phyloP scores from a whole-genome alignment of 2,888 invertebrate genomes.

The Heliconius cydno region DNA sequence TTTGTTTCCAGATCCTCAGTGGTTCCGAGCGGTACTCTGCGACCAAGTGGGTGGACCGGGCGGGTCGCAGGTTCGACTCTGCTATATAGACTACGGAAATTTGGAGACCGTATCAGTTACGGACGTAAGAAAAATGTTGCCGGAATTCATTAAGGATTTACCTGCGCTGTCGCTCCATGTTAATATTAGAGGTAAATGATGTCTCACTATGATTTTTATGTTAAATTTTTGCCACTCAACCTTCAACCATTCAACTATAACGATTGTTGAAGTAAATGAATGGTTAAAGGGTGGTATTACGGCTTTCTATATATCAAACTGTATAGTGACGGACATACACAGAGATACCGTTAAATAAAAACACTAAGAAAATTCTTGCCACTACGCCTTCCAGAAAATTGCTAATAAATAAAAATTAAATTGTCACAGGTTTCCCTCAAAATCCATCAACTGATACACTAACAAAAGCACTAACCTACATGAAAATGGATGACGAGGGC shows the following conservation, averaged over 20 bases:
- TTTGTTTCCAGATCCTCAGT: slow-evolving; percentile 57
- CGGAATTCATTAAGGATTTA: slow-evolving; percentile 58
- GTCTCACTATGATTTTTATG: background rate
- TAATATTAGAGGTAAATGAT: slow-evolving; percentile 57
- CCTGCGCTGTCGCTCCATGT: slow-evolving; percentile 59
- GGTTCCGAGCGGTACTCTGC: slow-evolving; percentile 70
- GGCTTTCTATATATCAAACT: no score
- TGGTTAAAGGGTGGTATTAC: no score
- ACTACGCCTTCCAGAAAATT: background rate
- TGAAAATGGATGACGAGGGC: slow-evolving; percentile 56
- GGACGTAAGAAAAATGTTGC: slow-evolving; percentile 66
- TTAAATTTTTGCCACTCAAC: no score
- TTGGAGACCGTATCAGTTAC: slow-evolving; percentile 54
- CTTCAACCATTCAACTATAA: no score
- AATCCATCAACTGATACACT: slow-evolving; percentile 51
- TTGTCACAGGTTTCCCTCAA: slow-evolving; percentile 58
- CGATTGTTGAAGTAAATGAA: no score
- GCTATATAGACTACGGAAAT: slow-evolving; percentile 68
- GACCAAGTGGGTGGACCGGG: slow-evolving; percentile 58
- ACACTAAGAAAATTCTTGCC: no score
- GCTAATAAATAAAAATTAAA: background rate
- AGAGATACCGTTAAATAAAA: no score
- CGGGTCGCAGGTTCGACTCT: slow-evolving; percentile 51
- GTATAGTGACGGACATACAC: no score
- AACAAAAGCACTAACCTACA: slow-evolving; percentile 48